Conservation (phyloP, 2,888 invertebrate species). For the Pandemis cinnamomeana region DNA sequence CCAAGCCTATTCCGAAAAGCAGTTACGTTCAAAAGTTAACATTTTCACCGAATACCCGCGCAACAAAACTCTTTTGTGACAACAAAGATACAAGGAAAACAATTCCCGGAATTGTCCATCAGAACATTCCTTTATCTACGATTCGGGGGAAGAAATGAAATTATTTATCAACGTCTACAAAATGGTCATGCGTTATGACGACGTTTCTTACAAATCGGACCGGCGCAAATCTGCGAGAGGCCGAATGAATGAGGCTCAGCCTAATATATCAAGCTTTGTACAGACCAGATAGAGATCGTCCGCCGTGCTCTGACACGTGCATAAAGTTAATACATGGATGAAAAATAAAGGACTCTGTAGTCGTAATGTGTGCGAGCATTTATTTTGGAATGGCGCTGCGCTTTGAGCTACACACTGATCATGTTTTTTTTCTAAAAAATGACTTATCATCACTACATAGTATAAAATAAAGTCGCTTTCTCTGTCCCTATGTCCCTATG, state of each 20-base stretch:
- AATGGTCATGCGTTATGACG: conserved; percentile 65
- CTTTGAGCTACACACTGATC: too few species aligned
- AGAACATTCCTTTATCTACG: conserved; percentile 48
- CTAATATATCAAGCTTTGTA: conserved; percentile 16
- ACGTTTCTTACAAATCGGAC: conserved; percentile 53
- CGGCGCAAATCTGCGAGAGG: conserved; percentile 56
- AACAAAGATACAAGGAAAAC: conserved; percentile 37
- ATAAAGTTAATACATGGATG: not conserved
- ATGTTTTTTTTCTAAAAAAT: too few species aligned
- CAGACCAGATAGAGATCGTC: not conserved
- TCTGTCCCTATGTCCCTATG: too few species aligned
- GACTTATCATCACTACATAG: too few species aligned
- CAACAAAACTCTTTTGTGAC: conserved; percentile 24
- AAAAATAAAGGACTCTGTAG: not conserved
- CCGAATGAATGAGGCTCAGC: conserved; percentile 20
- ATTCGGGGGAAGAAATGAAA: conserved; percentile 67
- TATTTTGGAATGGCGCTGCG: too few species aligned
- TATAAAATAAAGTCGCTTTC: too few species aligned
- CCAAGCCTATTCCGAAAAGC: not conserved
- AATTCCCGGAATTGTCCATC: conserved; percentile 37
- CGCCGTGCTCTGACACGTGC: not conserved
- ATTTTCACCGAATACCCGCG: conserved; percentile 17
- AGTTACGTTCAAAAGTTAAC: conserved; percentile 20
- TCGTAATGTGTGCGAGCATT: not conserved
- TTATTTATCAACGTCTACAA: conserved; percentile 73